Conservation (phyloP, 2,888 invertebrate species). For the Noctuana brunneofusca region DNA sequence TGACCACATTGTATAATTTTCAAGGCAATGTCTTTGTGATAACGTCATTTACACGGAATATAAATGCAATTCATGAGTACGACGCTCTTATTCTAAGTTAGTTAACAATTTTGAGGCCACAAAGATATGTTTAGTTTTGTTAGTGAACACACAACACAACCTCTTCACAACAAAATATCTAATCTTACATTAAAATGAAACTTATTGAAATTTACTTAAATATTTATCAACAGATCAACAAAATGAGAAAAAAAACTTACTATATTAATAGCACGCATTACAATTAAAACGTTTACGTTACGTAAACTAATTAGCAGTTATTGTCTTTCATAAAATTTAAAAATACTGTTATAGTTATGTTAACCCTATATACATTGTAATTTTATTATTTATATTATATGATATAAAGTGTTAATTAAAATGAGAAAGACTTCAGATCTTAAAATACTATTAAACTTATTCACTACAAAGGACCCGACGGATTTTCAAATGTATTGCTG, state of each 20-base stretch:
- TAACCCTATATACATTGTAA: background rate
- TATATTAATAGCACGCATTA: slow-evolving; percentile 32
- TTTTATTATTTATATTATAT: too few relatives aligned
- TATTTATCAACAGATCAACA: slow-evolving; percentile 33
- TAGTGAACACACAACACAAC: slow-evolving; percentile 38
- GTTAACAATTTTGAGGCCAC: slow-evolving; percentile 33
- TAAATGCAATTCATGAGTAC: slow-evolving; percentile 35
- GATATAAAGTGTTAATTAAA: background rate
- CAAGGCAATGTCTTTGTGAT: slow-evolving; percentile 33
- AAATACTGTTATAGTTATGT: slow-evolving; percentile 18
- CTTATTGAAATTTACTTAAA: slow-evolving; percentile 14
- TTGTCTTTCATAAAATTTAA: slow-evolving; percentile 39
- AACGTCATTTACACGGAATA: slow-evolving; percentile 33
- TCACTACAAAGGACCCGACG: too few relatives aligned
- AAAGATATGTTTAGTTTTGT: slow-evolving; percentile 35
- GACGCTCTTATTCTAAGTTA: slow-evolving; percentile 30
- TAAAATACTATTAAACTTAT: background rate
- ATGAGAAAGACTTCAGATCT: background rate
- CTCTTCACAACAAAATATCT: slow-evolving; percentile 32
- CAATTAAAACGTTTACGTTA: slow-evolving; percentile 9
- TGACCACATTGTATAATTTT: slow-evolving; percentile 26
- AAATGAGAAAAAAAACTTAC: slow-evolving; percentile 7
- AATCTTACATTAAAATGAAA: slow-evolving; percentile 8
- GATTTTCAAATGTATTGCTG: too few relatives aligned
- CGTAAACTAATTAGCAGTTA: slow-evolving; percentile 39